Percentiles rank a stretch among this genome's conserved stretches.
Evolutionary conservation across 2,888 invertebrate species (phyloP).

Genomic region (Orchesellides sinensis): DNA sequence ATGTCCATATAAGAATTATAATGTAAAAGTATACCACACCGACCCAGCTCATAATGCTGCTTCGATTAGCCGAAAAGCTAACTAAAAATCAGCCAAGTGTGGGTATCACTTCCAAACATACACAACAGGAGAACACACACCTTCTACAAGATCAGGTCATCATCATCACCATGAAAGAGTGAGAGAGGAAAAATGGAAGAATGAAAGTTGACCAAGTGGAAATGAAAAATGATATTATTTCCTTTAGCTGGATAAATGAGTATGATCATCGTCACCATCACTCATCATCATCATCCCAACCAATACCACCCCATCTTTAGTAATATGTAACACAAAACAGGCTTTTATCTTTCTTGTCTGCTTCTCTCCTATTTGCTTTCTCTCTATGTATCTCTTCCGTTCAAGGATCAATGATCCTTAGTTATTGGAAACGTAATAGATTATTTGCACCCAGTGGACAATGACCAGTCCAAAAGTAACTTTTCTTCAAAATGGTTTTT

Average conservation of each 20-base stretch:
- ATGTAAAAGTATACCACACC: too few species aligned
- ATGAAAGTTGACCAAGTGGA: constrained; percentile 21
- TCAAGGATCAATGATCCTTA: constrained; percentile 13
- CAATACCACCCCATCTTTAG: too few species aligned
- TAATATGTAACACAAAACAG: too few species aligned
- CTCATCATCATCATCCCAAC: constrained; percentile 2
- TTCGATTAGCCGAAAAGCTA: constrained; percentile 20
- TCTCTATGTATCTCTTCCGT: background rate
- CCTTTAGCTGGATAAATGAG: constrained; percentile 35
- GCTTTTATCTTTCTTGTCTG: too few species aligned
- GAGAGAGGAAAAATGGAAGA: background rate
- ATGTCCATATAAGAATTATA: too few species aligned
- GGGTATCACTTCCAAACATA: background rate
- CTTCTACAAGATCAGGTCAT: too few species aligned
- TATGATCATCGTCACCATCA: constrained; percentile 31
- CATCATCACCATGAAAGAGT: background rate
- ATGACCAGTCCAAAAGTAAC: background rate
- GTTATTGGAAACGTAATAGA: constrained; percentile 10
- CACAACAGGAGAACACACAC: background rate
- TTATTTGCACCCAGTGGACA: background rate
- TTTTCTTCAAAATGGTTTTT: background rate
- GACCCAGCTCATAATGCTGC: background rate
- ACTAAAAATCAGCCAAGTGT: constrained; percentile 9
- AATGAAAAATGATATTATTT: constrained; percentile 30
- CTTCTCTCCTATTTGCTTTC: background rate